Evolutionary conservation across 2,113 vertebrate genomes (phyloP).

Genomic region (Colistium nudipinnis): DNA sequence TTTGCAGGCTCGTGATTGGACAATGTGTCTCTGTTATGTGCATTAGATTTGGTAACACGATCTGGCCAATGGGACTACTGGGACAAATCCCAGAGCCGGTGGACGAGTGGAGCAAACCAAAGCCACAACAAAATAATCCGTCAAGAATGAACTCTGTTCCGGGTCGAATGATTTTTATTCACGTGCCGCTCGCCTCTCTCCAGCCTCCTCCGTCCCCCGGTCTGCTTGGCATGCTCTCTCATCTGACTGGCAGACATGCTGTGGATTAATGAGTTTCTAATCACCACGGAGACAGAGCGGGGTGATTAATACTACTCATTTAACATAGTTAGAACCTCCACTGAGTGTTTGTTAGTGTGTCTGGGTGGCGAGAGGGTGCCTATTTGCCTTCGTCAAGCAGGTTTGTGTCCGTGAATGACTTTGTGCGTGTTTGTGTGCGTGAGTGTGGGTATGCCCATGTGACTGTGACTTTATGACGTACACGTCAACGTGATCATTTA

Average conservation of each 20-base stretch:
- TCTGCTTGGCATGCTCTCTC: slow-evolving; percentile 31
- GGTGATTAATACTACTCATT: slow-evolving; percentile 74
- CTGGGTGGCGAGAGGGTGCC: slow-evolving; percentile 14
- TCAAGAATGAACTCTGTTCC: too few species aligned
- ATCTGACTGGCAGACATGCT: slow-evolving; percentile 56
- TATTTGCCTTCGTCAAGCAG: background rate
- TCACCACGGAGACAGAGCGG: slow-evolving; percentile 63
- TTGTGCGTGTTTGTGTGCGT: background rate
- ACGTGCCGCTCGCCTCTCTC: slow-evolving; percentile 2
- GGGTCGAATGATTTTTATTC: too few species aligned
- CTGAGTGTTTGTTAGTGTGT: slow-evolving; percentile 26
- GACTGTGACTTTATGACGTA: slow-evolving; percentile 1
- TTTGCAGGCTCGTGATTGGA: background rate
- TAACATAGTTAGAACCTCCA: slow-evolving; percentile 52
- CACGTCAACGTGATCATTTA: slow-evolving; percentile 54
- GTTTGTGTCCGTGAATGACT: slow-evolving; percentile 9
- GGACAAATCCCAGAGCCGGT: too few species aligned
- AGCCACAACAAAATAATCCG: too few species aligned
- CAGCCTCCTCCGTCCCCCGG: slow-evolving; percentile 11
- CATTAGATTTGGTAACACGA: background rate
- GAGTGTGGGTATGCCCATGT: background rate
- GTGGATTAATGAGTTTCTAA: slow-evolving; percentile 74
- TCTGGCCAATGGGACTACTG: background rate
- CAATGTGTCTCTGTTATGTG: background rate
- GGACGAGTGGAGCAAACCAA: too few species aligned